Base-by-base conservation (phyloP, 2,113 vertebrate genomes). In the Orycteropus afer region DNA sequence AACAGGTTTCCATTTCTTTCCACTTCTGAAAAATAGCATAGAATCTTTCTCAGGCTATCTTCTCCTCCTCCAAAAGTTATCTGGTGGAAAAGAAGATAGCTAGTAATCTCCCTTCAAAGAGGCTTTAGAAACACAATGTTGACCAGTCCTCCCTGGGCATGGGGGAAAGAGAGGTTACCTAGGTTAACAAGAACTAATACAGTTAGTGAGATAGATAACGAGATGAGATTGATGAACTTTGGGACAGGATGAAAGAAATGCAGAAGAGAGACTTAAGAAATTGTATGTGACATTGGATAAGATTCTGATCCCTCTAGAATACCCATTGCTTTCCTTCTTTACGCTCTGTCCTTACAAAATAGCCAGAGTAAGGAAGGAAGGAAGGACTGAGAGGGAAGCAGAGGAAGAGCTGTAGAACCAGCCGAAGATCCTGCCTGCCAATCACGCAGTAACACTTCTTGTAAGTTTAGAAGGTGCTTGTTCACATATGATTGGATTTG, bases 401-500 rank as follows among this genome's bases (percentile, higher is more conserved):
- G 59, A n/a, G 27, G 89, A 37, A 17, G 20, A 67, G 37, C 20
- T 53, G 20, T 73, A 18, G 79, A 42, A 27, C 32, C 29, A 53
- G 37, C 37, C n/a, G 55, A 45, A 45, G 80, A 25, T 0, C 10
- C 18, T 40, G 12, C 15, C 65, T 55, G 45, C 61, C 69, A 45
- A 22, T 2, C 7, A 20, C 32, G 25, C 0, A 3, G 22, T 71
- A 20, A 22, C 34, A 9, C 27, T 76, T 42, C 67, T 32, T 53
- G 65, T 49, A 51, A 42, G n/a, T 18, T 23, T n/a, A 47, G 37
- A 79, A 69, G 65, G 55, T 4, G 9, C 5, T 76, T 80, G 53
- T 37, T 63, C 0, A 14, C 25, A 40, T 11, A 1, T 53, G 20
- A 63, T 42, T 49, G 88, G 32, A 40, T 22, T 2, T 40, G 42